Conservation (phyloP, 1,140 invertebrate species). For the Goniozus legneri region DNA sequence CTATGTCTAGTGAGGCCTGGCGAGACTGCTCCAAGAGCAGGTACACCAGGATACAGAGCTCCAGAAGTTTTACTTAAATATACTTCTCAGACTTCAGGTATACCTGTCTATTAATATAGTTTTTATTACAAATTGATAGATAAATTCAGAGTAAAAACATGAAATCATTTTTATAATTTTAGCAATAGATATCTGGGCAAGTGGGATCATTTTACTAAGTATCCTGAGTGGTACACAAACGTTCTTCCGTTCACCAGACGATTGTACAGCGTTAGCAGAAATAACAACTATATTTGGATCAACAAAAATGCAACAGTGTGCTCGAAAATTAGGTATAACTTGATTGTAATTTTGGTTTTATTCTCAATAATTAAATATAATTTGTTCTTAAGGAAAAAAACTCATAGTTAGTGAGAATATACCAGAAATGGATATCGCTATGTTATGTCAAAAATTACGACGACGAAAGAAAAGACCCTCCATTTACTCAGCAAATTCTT, state of each 20-base stretch:
- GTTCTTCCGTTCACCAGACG: conserved; percentile 80
- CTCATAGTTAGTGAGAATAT: conserved; percentile 43
- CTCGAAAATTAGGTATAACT: conserved; percentile 65
- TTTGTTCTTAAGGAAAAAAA: conserved; percentile 42
- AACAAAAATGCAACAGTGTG: conserved; percentile 64
- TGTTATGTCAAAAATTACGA: conserved; percentile 43
- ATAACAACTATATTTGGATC: conserved; percentile 79
- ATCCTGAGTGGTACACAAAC: conserved; percentile 78
- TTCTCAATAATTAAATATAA: conserved; percentile 8
- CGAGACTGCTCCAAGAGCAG: conserved; percentile 73
- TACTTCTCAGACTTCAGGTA: conserved; percentile 70
- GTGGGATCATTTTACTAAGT: conserved; percentile 80
- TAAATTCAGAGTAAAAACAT: neutral
- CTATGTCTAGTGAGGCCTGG: conserved; percentile 59
- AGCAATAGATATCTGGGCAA: conserved; percentile 88
- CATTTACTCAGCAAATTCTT: too few species aligned
- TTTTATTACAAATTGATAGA: neutral
- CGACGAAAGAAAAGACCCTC: conserved; percentile 32
- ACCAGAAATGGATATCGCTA: conserved; percentile 36
- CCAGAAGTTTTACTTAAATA: conserved; percentile 83
- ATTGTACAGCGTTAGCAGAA: conserved; percentile 77
- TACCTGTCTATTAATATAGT: neutral
- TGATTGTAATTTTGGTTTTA: neutral
- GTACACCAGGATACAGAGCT: conserved; percentile 86
- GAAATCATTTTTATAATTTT: conserved; percentile 22